A percentile compares a stretch with the other conserved stretches of the same genome.
Evolutionary conservation across 1,140 invertebrate genomes (phyloP).

Genomic region (Lordiphosa mommai): DNA sequence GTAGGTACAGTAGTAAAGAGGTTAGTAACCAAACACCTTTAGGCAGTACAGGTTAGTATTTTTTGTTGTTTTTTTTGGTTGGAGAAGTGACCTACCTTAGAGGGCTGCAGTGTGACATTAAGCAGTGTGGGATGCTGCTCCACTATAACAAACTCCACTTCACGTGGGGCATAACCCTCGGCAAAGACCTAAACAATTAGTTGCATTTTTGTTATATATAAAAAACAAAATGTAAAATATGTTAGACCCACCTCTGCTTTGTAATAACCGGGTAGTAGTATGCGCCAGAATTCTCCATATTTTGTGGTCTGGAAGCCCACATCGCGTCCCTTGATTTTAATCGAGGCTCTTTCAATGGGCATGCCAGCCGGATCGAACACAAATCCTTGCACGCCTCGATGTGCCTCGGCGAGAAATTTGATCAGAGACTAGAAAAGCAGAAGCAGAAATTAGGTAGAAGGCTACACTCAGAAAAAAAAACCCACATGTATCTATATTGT

Average conservation of each 20-base stretch:
- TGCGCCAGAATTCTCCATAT: conserved; percentile 96
- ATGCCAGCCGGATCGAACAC: conserved; percentile 90
- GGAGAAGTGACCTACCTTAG: conserved; percentile 91
- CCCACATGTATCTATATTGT: no score
- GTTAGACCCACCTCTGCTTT: conserved; percentile 86
- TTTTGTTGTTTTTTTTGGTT: no score
- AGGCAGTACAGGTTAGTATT: not conserved
- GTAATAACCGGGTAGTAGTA: conserved; percentile 91
- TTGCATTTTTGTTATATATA: no score
- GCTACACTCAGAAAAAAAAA: not conserved
- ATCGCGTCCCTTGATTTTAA: conserved; percentile 92
- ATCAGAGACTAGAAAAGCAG: conserved; percentile 83
- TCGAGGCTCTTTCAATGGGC: conserved; percentile 89
- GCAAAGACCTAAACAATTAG: conserved; percentile 85
- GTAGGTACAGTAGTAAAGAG: no score
- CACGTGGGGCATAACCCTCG: conserved; percentile 89
- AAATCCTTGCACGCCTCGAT: conserved; percentile 91
- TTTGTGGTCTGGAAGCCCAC: conserved; percentile 93
- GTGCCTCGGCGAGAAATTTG: conserved; percentile 92
- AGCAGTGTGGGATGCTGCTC: conserved; percentile 91
- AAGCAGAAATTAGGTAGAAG: not conserved
- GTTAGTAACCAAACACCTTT: not conserved
- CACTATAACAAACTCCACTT: conserved; percentile 92
- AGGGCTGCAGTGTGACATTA: conserved; percentile 89
- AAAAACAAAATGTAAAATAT: rapidly evolving